A percentile compares a stretch with the other conserved stretches of the same genome.
phyloP scores from a whole-genome alignment of 2,113 vertebrate genomes.

The Zeus faber region DNA sequence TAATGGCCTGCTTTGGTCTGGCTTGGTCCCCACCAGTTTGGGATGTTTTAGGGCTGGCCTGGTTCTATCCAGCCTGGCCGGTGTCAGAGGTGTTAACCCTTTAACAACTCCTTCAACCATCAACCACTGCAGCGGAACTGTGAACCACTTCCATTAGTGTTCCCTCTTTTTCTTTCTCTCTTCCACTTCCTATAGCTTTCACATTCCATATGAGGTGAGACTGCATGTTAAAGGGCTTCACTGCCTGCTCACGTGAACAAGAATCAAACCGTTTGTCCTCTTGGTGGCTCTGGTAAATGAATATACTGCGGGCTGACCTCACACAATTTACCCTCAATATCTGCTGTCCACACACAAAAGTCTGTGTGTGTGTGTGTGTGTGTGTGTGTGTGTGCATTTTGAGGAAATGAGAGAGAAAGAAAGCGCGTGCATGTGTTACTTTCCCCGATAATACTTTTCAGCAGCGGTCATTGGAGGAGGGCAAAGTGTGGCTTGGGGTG shows the following conservation, averaged over 20 bases:
- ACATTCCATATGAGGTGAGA: conserved; percentile 14
- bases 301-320: not conserved
- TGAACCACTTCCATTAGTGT: not conserved
- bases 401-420: not conserved
- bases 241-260: too few relatives aligned
- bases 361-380: conserved; percentile 6
- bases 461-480: not conserved
- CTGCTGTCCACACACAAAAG: too few relatives aligned
- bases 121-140: not conserved
- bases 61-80: not conserved
- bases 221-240: conserved; percentile 17
- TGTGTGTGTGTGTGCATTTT: not conserved
- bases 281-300: not conserved
- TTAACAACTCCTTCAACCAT: not conserved
- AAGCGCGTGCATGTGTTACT: not conserved
- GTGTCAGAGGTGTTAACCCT: not conserved
- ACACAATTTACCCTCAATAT: not conserved
- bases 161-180: not conserved
- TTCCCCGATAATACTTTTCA: not conserved
- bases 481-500: not conserved
- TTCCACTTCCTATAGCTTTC: conserved; percentile 9
- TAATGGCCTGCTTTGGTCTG: conserved; percentile 11
- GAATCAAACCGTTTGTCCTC: not conserved
- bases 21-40: conserved; percentile 8
- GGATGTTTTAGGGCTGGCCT: not conserved